Conservation (phyloP, 2,888 invertebrate species). For the Melitaea athalia region DNA sequence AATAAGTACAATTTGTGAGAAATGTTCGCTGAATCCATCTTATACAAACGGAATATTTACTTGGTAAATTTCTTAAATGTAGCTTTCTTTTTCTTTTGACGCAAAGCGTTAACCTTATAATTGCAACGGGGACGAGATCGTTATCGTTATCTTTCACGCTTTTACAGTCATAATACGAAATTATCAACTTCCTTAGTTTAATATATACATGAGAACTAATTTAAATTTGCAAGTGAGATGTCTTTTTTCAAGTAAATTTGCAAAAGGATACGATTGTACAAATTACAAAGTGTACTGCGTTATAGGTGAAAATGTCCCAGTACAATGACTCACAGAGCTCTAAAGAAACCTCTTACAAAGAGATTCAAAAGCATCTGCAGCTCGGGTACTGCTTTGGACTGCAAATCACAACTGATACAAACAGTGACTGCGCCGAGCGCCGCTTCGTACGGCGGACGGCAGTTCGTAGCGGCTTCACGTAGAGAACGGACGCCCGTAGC, state of each 20-base stretch:
- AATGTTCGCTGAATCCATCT: conserved; percentile 41
- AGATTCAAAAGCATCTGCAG: conserved; percentile 76
- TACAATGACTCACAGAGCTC: conserved; percentile 70
- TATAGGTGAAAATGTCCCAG: conserved; percentile 55
- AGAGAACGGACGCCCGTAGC: conserved; percentile 69
- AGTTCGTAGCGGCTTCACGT: conserved; percentile 70
- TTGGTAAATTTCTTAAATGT: conserved; percentile 65
- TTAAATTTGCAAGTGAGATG: no score
- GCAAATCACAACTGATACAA: conserved; percentile 75
- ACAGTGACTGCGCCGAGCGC: conserved; percentile 61
- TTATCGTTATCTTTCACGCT: conserved; percentile 69
- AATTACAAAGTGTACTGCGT: not conserved
- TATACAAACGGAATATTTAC: conserved; percentile 57
- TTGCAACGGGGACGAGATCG: conserved; percentile 65
- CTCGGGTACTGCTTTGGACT: conserved; percentile 72
- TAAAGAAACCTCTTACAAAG: conserved; percentile 73
- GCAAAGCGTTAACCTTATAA: conserved; percentile 63
- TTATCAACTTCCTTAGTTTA: conserved; percentile 53
- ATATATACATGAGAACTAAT: not conserved
- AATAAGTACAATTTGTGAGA: conserved; percentile 40
- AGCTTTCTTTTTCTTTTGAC: conserved; percentile 57
- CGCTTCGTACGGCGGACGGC: conserved; percentile 53
- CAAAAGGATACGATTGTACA: not conserved
- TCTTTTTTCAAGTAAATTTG: not conserved
- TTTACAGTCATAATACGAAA: conserved; percentile 63